Evolutionary conservation across 1,140 invertebrate species (phyloP).

Genomic region (Piezodorus guildinii): DNA sequence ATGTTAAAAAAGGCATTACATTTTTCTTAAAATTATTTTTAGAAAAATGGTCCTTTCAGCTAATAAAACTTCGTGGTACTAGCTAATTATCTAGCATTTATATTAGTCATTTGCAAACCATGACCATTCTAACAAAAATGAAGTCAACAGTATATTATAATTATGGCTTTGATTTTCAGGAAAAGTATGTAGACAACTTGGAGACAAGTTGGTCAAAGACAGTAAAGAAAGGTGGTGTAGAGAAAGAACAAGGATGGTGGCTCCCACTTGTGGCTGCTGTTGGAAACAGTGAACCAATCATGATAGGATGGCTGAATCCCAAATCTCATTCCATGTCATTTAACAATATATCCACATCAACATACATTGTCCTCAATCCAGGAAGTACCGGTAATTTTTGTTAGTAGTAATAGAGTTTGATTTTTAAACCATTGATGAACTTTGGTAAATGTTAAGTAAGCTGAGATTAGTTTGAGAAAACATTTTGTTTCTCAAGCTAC

Average conservation of each 20-base stretch:
- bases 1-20: too few relatives aligned
- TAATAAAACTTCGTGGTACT: too few relatives aligned
- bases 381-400: slow-evolving; percentile 59
- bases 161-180: slow-evolving; percentile 22
- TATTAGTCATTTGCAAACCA: too few relatives aligned
- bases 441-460: too few relatives aligned
- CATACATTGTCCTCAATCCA: slow-evolving; percentile 56
- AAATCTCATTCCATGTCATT: slow-evolving; percentile 18
- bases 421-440: too few relatives aligned
- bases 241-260: slow-evolving; percentile 25
- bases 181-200: slow-evolving; percentile 28
- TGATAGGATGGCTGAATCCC: slow-evolving; percentile 23
- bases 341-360: slow-evolving; percentile 15
- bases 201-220: slow-evolving; percentile 26
- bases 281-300: slow-evolving; percentile 15
- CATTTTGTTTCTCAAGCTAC: too few relatives aligned
- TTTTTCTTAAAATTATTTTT: too few relatives aligned
- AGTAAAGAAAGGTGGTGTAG: slow-evolving; percentile 26
- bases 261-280: slow-evolving; percentile 21
- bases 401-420: not conserved
- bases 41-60: too few relatives aligned
- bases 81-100: too few relatives aligned
- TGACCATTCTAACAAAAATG: too few relatives aligned
- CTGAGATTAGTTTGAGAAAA: too few relatives aligned
- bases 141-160: not conserved